Conservation (phyloP, 2,888 invertebrate species). For the Xylocampa areola region DNA sequence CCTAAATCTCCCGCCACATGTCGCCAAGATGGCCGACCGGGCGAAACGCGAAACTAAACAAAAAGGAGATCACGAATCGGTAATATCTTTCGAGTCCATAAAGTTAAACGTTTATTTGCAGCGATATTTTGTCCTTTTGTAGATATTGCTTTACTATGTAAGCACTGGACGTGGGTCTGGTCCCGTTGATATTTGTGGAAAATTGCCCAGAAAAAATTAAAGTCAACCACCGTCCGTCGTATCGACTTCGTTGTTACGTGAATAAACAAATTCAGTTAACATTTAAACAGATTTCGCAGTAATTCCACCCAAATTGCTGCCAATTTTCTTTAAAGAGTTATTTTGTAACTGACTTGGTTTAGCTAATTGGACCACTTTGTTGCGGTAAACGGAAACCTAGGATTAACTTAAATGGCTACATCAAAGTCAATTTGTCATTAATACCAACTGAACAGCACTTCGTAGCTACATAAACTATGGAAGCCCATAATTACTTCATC, state of each 20-base stretch:
- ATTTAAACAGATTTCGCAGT: constrained; percentile 50
- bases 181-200: constrained; percentile 58
- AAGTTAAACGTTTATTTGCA: constrained; percentile 90
- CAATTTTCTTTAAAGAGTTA: constrained; percentile 59
- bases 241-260: constrained; percentile 36
- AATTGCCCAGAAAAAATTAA: constrained; percentile 48
- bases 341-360: constrained; percentile 53
- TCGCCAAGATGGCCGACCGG: constrained; percentile 89
- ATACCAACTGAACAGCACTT: constrained; percentile 19
- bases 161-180: constrained; percentile 65
- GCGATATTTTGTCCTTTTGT: constrained; percentile 89
- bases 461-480: not conserved
- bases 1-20: constrained; percentile 90
- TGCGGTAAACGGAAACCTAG: constrained; percentile 50
- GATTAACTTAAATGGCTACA: constrained; percentile 55
- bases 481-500: not conserved
- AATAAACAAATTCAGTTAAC: constrained; percentile 51
- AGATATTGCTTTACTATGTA: constrained; percentile 87
- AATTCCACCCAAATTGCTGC: constrained; percentile 49
- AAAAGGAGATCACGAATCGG: constrained; percentile 90
- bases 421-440: constrained; percentile 50
- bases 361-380: constrained; percentile 54
- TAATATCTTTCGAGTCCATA: constrained; percentile 90
- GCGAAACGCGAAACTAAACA: constrained; percentile 87
- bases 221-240: constrained; percentile 21